Percentiles rank a stretch among this genome's conserved stretches.
These are phyloP conservation scores for Leucoraja ocellata DNA, from an alignment of 2,797 vertebrate genomes.

Conservation along the genomic window DNA sequence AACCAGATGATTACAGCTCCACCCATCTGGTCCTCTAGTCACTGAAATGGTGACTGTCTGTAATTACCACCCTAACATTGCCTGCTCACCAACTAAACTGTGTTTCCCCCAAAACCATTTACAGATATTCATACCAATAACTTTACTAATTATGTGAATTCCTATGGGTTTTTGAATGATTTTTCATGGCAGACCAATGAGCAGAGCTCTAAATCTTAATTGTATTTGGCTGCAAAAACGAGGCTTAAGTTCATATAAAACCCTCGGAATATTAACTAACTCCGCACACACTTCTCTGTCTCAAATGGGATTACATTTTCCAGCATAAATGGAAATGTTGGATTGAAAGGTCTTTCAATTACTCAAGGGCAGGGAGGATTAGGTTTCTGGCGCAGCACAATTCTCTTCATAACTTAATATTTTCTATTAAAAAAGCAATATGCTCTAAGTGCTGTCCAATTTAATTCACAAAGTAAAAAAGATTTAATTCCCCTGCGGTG, in stretches of 20 bases:
- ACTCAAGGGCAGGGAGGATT: conserved; percentile 44
- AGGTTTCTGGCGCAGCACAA: conserved; percentile 40
- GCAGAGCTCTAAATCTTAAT: neutral
- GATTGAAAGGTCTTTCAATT: conserved; percentile 44
- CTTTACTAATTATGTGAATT: neutral
- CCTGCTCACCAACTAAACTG: neutral
- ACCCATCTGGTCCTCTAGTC: no score
- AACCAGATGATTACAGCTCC: no score
- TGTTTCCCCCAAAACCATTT: neutral
- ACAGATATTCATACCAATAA: neutral
- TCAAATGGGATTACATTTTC: conserved; percentile 41
- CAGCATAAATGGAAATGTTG: conserved; percentile 40
- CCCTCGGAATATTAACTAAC: conserved; percentile 37
- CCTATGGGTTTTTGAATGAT: neutral
- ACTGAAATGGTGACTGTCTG: neutral
- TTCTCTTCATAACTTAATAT: conserved; percentile 41
- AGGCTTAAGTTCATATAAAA: neutral
- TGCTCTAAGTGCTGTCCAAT: conserved; percentile 42
- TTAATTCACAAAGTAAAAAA: conserved; percentile 37
- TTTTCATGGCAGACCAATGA: neutral
- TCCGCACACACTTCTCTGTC: conserved; percentile 40
- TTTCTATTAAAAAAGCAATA: conserved; percentile 46
- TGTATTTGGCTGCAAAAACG: neutral
- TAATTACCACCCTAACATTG: neutral
- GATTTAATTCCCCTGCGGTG: conserved; percentile 38